Evolutionary conservation across 2,888 invertebrate genomes (phyloP).

Genomic region (Linnaemya tessellans): DNA sequence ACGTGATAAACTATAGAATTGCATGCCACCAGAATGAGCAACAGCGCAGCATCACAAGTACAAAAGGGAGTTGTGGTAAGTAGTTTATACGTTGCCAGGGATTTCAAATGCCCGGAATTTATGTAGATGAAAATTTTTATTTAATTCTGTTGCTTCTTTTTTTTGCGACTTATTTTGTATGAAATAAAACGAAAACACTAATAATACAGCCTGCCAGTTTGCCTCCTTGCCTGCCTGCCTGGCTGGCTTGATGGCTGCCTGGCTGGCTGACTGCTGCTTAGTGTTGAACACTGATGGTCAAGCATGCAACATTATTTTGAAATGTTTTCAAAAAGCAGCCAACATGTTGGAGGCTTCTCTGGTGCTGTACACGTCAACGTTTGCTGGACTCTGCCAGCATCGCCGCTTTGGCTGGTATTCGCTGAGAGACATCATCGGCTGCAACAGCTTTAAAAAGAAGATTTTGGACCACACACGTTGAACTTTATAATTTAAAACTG

Average conservation of each 20-base stretch:
- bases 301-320: conserved; percentile 65
- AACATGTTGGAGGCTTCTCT: conserved; percentile 61
- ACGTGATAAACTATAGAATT: conserved; percentile 70
- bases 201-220: conserved; percentile 4
- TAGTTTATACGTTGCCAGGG: conserved; percentile 40
- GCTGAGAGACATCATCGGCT: conserved; percentile 48
- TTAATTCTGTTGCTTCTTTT: no score
- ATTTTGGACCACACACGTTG: conserved; percentile 76
- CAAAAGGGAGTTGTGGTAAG: conserved; percentile 30
- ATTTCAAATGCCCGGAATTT: conserved; percentile 69
- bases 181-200: background rate
- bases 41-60: background rate
- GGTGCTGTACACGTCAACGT: conserved; percentile 15
- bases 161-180: background rate
- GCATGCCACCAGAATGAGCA: conserved; percentile 61
- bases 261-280: conserved; percentile 4
- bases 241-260: background rate
- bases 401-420: conserved; percentile 44
- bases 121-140: conserved; percentile 70
- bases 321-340: conserved; percentile 52
- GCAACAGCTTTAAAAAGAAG: conserved; percentile 58
- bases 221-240: conserved; percentile 3
- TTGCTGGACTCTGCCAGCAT: background rate
- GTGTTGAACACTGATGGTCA: conserved; percentile 46
- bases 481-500: conserved; percentile 72